Evolutionary conservation across 2,888 invertebrate genomes (phyloP).

Genomic region (Caenorhabditis macrosperma): DNA sequence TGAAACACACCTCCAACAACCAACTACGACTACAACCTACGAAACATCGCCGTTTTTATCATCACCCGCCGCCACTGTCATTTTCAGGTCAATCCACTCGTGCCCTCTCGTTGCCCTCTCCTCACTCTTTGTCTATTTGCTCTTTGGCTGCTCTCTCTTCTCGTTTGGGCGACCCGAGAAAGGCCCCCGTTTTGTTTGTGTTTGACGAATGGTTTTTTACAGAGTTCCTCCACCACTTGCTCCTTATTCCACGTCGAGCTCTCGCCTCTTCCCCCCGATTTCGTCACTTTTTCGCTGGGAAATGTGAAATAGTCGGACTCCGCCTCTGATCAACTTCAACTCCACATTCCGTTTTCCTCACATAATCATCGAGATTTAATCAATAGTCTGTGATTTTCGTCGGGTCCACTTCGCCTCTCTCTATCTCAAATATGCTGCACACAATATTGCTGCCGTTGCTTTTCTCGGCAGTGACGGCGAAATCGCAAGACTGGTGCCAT

Average conservation of each 20-base stretch:
- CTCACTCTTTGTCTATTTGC: slow-evolving; percentile 21
- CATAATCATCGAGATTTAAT: background rate
- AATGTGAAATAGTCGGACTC: slow-evolving; percentile 48
- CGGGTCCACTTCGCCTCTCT: background rate
- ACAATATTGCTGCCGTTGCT: background rate
- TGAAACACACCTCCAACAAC: background rate
- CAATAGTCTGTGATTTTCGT: background rate
- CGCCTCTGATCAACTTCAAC: slow-evolving; percentile 25
- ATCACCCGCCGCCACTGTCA: background rate
- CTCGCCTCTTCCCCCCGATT: slow-evolving; percentile 7
- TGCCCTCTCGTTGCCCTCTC: slow-evolving; percentile 12
- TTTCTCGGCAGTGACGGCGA: slow-evolving; percentile 9
- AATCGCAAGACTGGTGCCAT: slow-evolving; percentile 56
- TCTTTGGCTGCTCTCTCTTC: slow-evolving; percentile 17
- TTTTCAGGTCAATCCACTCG: slow-evolving; percentile 28
- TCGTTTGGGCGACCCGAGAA: background rate
- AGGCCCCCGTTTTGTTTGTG: too few relatives aligned
- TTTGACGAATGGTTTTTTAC: slow-evolving; percentile 51
- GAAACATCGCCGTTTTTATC: background rate
- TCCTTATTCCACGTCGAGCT: too few relatives aligned
- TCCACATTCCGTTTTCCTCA: slow-evolving; percentile 18
- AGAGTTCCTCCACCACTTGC: slow-evolving; percentile 15
- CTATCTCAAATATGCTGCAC: background rate
- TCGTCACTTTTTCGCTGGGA: slow-evolving; percentile 22
- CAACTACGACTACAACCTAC: slow-evolving; percentile 2